phyloP scores from a whole-genome alignment of 1,140 invertebrate species.

The Drosophila neocordata region DNA sequence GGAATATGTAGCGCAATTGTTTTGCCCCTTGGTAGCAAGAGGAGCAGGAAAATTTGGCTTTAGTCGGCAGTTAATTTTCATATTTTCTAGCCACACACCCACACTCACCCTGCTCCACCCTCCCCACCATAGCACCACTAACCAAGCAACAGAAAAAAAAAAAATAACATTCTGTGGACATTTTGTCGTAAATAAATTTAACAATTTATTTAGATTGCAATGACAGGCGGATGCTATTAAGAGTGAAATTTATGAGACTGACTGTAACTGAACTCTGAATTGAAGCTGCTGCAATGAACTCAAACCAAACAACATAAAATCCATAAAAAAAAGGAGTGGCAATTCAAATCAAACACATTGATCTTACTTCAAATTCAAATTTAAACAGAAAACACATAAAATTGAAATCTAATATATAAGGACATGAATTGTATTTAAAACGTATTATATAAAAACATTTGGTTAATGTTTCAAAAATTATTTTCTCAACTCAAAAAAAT shows the following conservation, averaged over 20 bases:
- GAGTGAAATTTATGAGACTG: slow-evolving; percentile 70
- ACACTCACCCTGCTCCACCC: neutral
- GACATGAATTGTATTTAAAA: too few relatives aligned
- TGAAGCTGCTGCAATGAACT: slow-evolving; percentile 1
- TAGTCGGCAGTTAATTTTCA: slow-evolving; percentile 80
- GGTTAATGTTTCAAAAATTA: too few relatives aligned
- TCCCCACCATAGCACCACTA: neutral
- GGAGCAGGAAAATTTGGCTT: slow-evolving; percentile 65
- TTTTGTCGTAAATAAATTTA: slow-evolving; percentile 81
- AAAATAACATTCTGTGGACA: slow-evolving; percentile 42
- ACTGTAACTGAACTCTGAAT: slow-evolving; percentile 7
- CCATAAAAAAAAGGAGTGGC: slow-evolving; percentile 7
- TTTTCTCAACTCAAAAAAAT: too few relatives aligned
- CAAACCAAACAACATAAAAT: neutral
- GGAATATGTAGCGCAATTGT: slow-evolving; percentile 70
- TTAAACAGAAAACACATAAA: neutral
- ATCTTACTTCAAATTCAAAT: neutral
- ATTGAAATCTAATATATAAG: neutral
- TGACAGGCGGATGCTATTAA: slow-evolving; percentile 81
- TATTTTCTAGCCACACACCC: slow-evolving; percentile 72
- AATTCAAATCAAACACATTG: slow-evolving; percentile 5
- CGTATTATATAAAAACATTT: too few relatives aligned
- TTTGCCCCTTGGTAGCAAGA: slow-evolving; percentile 35
- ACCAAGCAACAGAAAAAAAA: neutral
- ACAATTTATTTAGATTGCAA: slow-evolving; percentile 82